Evolutionary conservation across 2,888 invertebrate genomes (phyloP).

Genomic region (Bellardia bayeri): DNA sequence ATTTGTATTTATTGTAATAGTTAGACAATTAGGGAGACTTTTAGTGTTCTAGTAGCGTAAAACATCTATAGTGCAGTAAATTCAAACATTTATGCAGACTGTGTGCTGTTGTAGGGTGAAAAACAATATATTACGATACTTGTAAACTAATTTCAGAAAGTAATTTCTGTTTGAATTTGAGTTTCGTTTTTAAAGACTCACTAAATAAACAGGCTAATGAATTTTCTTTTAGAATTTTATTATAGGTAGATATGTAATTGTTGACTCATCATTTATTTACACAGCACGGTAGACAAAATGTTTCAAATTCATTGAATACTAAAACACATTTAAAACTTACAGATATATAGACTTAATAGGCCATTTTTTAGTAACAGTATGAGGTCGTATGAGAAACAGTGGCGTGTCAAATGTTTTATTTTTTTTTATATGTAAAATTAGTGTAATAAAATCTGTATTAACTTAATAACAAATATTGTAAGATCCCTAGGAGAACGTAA

Average conservation of each 20-base stretch:
- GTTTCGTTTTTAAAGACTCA: conserved; percentile 21
- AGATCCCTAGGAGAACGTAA: no score
- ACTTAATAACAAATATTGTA: no score
- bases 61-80: no score
- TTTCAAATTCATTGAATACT: conserved; percentile 51
- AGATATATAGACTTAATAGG: neutral
- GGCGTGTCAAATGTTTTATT: no score
- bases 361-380: neutral
- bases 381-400: no score
- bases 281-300: conserved; percentile 49
- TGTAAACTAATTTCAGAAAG: neutral
- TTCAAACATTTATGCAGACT: no score
- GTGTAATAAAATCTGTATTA: no score
- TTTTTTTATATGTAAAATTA: no score
- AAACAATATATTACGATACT: neutral
- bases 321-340: conserved; percentile 16
- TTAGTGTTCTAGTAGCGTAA: no score
- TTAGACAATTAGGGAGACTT: no score
- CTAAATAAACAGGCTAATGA: conserved; percentile 37
- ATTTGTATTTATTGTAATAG: no score
- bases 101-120: no score
- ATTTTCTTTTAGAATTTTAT: conserved; percentile 36
- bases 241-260: conserved; percentile 33
- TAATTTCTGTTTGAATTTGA: neutral
- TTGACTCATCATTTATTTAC: conserved; percentile 31